A percentile compares a stretch with the other conserved stretches of the same genome.
phyloP scores from a whole-genome alignment of 2,113 vertebrate genomes.

The Aldabrachelys gigantea region DNA sequence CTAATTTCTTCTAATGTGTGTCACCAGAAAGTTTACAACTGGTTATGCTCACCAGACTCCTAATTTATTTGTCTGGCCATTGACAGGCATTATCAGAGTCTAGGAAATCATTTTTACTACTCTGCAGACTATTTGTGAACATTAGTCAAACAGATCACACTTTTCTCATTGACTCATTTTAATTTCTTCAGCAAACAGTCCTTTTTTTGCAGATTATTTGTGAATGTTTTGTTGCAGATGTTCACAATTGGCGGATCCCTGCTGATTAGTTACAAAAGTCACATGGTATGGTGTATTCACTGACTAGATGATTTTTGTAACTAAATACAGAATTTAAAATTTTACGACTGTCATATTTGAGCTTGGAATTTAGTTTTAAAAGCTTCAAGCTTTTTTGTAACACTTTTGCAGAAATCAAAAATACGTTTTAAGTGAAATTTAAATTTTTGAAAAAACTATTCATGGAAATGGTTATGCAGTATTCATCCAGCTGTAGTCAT shows the following conservation, averaged over 20 bases:
- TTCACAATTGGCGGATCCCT: not conserved
- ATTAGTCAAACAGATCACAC: not conserved
- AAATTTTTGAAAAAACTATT: not conserved
- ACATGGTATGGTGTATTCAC: not conserved
- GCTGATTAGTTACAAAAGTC: not conserved
- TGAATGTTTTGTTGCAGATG: not conserved
- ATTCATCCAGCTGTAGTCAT: not conserved
- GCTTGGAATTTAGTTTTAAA: not conserved
- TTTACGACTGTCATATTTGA: not conserved
- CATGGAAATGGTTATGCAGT: not conserved
- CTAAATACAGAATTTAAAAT: not conserved
- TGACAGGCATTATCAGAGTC: not conserved
- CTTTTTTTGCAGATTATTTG: not conserved
- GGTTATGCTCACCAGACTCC: not conserved
- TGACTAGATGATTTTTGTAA: not conserved
- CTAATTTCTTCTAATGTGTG: not conserved
- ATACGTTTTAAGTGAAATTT: not conserved
- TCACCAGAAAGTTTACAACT: not conserved
- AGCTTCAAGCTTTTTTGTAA: not conserved
- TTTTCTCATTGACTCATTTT: not conserved
- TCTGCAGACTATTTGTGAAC: not conserved
- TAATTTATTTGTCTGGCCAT: not conserved
- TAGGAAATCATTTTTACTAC: not conserved
- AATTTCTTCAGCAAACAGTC: not conserved
- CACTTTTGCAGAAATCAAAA: constrained; percentile 2